These are phyloP conservation scores for Chaetodon trifasciatus DNA, from an alignment of 2,797 vertebrate species.

Conservation along the genomic window DNA sequence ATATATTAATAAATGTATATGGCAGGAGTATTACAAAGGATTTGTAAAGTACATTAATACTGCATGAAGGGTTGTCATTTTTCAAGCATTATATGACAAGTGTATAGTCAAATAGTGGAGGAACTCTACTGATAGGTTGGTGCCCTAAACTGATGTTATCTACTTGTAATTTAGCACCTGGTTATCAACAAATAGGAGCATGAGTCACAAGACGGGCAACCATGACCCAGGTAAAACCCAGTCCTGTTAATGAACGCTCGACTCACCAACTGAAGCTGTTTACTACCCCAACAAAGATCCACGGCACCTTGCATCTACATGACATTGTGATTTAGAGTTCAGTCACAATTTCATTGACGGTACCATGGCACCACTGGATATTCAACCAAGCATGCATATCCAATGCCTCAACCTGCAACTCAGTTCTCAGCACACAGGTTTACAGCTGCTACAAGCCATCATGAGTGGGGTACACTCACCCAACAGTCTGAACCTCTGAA, in stretches of 20 bases:
- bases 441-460: background rate
- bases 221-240: background rate
- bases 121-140: background rate
- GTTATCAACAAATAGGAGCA: conserved; percentile 31
- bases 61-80: background rate
- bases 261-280: background rate
- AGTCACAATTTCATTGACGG: background rate
- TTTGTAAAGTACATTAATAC: background rate
- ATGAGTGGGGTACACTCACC: background rate
- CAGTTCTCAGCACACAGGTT: background rate
- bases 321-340: conserved; percentile 10
- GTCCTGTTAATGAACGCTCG: background rate
- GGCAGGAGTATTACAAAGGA: background rate
- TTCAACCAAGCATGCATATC: background rate
- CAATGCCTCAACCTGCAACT: background rate
- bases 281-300: background rate
- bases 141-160: background rate
- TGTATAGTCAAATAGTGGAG: background rate
- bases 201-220: conserved; percentile 3
- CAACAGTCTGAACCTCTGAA: background rate
- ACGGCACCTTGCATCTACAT: background rate
- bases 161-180: conserved; percentile 13
- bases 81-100: background rate
- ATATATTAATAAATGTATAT: background rate
- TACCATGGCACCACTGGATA: background rate